Conservation (phyloP, 2,888 invertebrate genomes). For the Perithous albicinctus region DNA sequence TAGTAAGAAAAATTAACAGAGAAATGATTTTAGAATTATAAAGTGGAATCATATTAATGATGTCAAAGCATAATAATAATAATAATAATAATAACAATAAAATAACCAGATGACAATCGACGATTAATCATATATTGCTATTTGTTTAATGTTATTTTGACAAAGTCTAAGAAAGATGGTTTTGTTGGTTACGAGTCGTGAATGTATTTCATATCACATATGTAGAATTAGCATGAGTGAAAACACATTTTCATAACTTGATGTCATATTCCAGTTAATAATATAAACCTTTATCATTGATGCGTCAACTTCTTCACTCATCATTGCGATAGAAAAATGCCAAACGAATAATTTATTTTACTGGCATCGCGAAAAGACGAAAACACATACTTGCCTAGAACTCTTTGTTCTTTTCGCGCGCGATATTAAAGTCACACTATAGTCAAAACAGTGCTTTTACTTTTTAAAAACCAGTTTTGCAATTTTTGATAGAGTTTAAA, state of each 20-base stretch:
- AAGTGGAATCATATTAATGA: no score
- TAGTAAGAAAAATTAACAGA: no score
- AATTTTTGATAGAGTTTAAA: no score
- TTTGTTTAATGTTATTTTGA: background rate
- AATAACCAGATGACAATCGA: background rate
- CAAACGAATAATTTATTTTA: background rate
- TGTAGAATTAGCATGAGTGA: background rate
- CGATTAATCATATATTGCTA: background rate
- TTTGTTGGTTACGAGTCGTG: conserved; percentile 39
- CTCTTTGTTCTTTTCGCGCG: conserved; percentile 13
- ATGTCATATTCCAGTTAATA: background rate
- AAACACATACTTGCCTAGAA: background rate
- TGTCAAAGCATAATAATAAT: no score
- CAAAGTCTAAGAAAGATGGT: background rate
- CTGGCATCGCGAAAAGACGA: background rate
- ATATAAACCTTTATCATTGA: conserved; percentile 36
- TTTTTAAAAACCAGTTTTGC: no score
- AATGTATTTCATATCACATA: no score
- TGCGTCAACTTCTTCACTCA: conserved; percentile 7
- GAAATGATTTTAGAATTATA: no score
- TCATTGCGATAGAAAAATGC: background rate
- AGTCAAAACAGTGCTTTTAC: no score
- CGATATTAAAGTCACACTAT: background rate
- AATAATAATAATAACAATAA: background rate
- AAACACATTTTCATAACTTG: background rate